Base-by-base conservation (phyloP, 2,797 vertebrate species). In the Microchirus variegatus region DNA sequence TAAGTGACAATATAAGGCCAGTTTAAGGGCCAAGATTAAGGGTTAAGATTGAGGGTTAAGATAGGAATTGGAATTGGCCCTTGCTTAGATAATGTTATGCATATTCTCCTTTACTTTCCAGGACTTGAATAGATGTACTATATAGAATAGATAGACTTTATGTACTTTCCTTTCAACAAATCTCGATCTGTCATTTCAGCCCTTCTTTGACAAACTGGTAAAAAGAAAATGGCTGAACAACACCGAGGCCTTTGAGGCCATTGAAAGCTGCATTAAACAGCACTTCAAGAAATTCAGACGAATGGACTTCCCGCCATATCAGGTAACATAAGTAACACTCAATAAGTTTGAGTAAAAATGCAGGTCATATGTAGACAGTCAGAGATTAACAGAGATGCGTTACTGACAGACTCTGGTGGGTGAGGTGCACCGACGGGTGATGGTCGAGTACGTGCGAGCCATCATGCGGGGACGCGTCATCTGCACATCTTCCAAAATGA, bases 191-290 rank as follows among this genome's bases (percentile, higher is more conserved):
- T 40, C 72, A 12, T 53, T 73, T 3, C 87, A 97, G 96, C 95
- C 96, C 8, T 92, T 95, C 84, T 96, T 96, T 70, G 91, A 92
- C 74, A 98, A 96, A 69, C 89, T 98, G 72, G 94, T 98, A 65
- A 94, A 95, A 77, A 89, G 95, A 75, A 96, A 95, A 68, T 98
- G 96, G 96, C 57, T 97, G 69, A 94, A 85, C 68, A 95, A 93
- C 89, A 89, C 93, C 0, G 95, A 96, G 9, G 91, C 95, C 35
- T 96, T 95, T 62, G 95, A 97, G 22, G 80, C 93, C 70, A 97
- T 98, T 53, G 93, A 95, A 80, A 82, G 88, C 11, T 85, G 89
- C 53, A 89, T 97, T 61, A 94, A 94, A 45, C 91, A 93, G 9
- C 95, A 96, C 56, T 93, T 95, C 61, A 94, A 94, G 76, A 94